phyloP scores from a whole-genome alignment of 1,140 invertebrate species.

The Heliothis virescens region DNA sequence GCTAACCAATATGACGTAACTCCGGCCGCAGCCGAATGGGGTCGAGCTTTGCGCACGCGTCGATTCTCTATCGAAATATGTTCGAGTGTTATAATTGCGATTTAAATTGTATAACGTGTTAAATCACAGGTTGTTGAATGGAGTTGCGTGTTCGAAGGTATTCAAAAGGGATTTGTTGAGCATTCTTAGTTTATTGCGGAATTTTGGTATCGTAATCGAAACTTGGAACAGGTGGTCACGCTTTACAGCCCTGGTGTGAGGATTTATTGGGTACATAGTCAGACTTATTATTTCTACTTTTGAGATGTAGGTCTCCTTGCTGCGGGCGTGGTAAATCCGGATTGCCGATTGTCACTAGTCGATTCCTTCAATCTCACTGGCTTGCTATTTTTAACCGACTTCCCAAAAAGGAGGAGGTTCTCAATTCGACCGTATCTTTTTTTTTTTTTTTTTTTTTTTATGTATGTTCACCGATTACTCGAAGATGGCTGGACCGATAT shows the following conservation, averaged over 20 bases:
- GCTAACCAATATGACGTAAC: constrained; percentile 48
- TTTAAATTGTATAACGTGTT: constrained; percentile 40
- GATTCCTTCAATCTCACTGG: no score
- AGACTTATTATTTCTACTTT: no score
- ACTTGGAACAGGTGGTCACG: constrained; percentile 20
- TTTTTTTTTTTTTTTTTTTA: no score
- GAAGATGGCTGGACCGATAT: no score
- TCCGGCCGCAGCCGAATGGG: constrained; percentile 42
- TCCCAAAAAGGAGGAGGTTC: no score
- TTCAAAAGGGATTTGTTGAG: constrained; percentile 37
- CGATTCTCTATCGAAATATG: constrained; percentile 44
- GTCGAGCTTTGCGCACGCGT: constrained; percentile 44
- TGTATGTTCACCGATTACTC: no score
- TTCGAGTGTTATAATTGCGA: constrained; percentile 41
- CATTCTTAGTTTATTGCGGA: constrained; percentile 30
- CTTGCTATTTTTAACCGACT: no score
- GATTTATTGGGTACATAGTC: not conserved
- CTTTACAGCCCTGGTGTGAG: not conserved
- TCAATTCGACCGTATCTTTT: no score
- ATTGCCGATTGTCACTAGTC: no score
- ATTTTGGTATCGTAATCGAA: constrained; percentile 30
- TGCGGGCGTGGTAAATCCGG: no score
- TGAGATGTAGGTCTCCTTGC: no score
- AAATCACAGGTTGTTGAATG: constrained; percentile 44
- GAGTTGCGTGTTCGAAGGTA: constrained; percentile 30